Conservation (phyloP, 2,888 invertebrate genomes). For the Troides helena region DNA sequence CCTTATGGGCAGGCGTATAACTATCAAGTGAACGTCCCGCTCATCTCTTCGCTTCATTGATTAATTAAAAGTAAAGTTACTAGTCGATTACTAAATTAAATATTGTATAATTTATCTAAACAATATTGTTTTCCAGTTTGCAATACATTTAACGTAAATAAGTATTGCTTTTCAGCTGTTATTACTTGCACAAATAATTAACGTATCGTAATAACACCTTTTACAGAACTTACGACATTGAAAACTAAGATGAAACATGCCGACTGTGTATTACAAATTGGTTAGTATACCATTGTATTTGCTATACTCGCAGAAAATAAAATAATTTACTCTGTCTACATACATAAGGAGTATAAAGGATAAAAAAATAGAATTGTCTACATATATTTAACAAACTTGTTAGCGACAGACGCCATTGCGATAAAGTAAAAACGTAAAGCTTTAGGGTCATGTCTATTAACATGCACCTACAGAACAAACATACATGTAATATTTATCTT, state of each 20-base stretch:
- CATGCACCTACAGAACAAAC: not conserved
- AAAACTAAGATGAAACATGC: conserved; percentile 39
- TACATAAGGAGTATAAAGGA: conserved; percentile 36
- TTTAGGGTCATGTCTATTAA: conserved; percentile 19
- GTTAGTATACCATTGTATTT: conserved; percentile 39
- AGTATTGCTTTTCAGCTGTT: conserved; percentile 43
- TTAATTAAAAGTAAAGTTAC: not conserved
- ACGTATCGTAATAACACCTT: conserved; percentile 53
- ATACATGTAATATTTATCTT: conserved; percentile 1
- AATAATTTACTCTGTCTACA: conserved; percentile 43
- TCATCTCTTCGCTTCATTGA: no score
- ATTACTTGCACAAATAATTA: conserved; percentile 50
- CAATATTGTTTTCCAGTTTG: conserved; percentile 24
- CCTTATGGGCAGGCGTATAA: no score
- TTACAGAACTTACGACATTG: conserved; percentile 57
- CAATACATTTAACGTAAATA: conserved; percentile 37
- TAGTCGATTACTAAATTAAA: conserved; percentile 19
- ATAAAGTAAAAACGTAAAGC: not conserved
- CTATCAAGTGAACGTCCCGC: no score
- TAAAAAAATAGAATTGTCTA: conserved; percentile 29
- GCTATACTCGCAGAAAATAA: conserved; percentile 38
- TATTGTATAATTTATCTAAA: conserved; percentile 19
- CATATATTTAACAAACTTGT: conserved; percentile 31
- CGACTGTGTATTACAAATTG: conserved; percentile 38
- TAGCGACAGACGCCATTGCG: conserved; percentile 16